These are phyloP conservation scores for Ormyrus pomaceus DNA, from an alignment of 2,888 invertebrate species.

Conservation along the genomic window DNA sequence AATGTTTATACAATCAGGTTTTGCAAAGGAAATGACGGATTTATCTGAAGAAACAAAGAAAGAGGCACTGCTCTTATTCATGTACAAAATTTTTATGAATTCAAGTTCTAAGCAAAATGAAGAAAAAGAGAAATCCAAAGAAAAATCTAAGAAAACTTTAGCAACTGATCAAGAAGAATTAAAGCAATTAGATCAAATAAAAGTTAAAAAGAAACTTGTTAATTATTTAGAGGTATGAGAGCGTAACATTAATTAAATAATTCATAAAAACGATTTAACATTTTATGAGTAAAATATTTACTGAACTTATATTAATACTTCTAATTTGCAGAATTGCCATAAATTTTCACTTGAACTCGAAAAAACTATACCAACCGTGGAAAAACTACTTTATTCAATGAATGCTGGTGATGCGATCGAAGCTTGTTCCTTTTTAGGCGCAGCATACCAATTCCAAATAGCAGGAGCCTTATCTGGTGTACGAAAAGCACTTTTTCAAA, in stretches of 20 bases:
- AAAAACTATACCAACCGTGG: conserved; percentile 81
- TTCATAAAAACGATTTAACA: background rate
- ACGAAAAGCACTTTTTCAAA: conserved; percentile 69
- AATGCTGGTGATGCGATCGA: conserved; percentile 89
- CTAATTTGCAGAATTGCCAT: conserved; percentile 75
- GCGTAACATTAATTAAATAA: background rate
- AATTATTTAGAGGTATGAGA: conserved; percentile 81
- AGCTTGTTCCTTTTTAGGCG: conserved; percentile 91
- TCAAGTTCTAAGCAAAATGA: conserved; percentile 61
- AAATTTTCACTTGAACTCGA: conserved; percentile 77
- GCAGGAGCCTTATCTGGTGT: conserved; percentile 82
- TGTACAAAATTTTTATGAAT: conserved; percentile 70
- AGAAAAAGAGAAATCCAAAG: conserved; percentile 50
- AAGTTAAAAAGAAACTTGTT: conserved; percentile 81
- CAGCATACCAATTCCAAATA: conserved; percentile 87
- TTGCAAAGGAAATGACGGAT: conserved; percentile 54
- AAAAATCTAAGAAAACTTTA: conserved; percentile 59
- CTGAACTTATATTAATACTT: background rate
- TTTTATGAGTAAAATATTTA: background rate
- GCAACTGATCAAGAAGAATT: conserved; percentile 66
- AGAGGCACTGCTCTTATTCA: conserved; percentile 64
- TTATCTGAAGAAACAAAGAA: conserved; percentile 61
- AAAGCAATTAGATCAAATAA: conserved; percentile 78
- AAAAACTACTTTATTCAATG: conserved; percentile 84
- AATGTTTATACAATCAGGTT: conserved; percentile 57